A percentile compares a stretch with the other conserved stretches of the same genome.
These are phyloP conservation scores for Leptocoma aspasia DNA, from an alignment of 2,113 vertebrate species.

Conservation along the genomic window DNA sequence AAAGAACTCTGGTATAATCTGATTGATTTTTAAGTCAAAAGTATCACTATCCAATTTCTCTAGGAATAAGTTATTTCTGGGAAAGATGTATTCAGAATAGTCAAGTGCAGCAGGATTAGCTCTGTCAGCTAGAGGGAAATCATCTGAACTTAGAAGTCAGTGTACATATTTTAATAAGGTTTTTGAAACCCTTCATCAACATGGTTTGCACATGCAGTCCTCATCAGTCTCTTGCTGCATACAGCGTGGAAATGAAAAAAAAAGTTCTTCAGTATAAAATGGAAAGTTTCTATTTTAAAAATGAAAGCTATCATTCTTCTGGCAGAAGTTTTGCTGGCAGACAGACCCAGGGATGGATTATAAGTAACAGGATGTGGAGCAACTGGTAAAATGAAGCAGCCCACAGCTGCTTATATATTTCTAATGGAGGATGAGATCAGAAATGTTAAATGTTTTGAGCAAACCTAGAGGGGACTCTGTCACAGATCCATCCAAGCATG, in stretches of 20 bases:
- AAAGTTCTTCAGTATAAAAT: background rate
- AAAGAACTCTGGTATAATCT: background rate
- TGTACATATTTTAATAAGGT: background rate
- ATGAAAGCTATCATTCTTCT: constrained; percentile 18
- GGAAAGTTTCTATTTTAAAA: constrained; percentile 33
- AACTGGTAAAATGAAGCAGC: constrained; percentile 19
- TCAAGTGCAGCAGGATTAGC: background rate
- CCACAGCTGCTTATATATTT: background rate
- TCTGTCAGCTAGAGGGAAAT: background rate
- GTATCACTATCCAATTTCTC: background rate
- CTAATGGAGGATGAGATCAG: constrained; percentile 5
- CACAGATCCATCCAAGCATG: constrained; percentile 14
- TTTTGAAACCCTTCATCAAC: constrained; percentile 11
- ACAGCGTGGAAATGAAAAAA: background rate
- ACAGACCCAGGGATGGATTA: background rate
- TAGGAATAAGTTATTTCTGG: background rate
- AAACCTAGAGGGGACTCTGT: constrained; percentile 8
- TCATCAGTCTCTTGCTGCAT: constrained; percentile 1
- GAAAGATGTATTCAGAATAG: background rate
- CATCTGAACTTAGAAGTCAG: background rate
- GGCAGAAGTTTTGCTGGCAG: constrained; percentile 33
- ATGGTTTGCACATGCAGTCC: background rate
- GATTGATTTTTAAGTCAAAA: background rate
- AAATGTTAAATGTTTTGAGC: constrained; percentile 11
- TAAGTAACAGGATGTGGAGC: background rate